Base-by-base conservation (phyloP, 2,888 invertebrate species). In the Apeira syringaria region DNA sequence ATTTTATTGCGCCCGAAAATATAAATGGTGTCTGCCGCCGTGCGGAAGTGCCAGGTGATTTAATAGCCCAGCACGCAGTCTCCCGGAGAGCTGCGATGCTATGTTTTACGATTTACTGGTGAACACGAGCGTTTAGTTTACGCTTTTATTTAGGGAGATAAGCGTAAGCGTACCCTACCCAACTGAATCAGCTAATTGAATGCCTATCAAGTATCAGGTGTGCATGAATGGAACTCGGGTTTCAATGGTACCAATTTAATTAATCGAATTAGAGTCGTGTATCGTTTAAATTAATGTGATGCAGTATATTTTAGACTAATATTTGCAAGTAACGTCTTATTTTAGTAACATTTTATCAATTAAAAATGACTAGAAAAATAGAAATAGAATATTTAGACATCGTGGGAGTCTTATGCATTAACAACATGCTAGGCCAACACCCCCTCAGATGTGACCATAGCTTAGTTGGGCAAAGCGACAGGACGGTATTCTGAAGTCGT, bases 1-100 rank as follows among this genome's bases (percentile, higher is more conserved):
- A 89, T 89, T 89, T 88, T 89, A 88, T 88, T 87, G 87, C 80
- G 81, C 81, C 87, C 86, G 74, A 83, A 88, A 87, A 87, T 89
- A 86, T 86, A 85, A 86, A 86, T 80, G 80, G 72, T 67, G 68
- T 70, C 64, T 65, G 65, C 53, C 59, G 25, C 34, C 30, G 54
- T 66, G 64, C 65, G 62, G 67, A 68, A 69, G 61, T 68, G 61
- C 57, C 59, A 68, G 59, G 66, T 74, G 68, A 74, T 71, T 71
- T 68, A 68, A 69, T 61, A 57, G 48, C 39, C 47, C 25, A 49
- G 53, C 52, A 56, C 7, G 7, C 62, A 56, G 53, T n/a, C n/a
- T n/a, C n/a, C 39, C 13, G 6, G 18, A 1, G n/a, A 36, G 25
- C 13, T 22, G 10, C 29, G 20, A 7, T 34, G 27, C 22, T 9